Base-by-base conservation (phyloP, 1,140 invertebrate species). In the Neuroterus valhalla region DNA sequence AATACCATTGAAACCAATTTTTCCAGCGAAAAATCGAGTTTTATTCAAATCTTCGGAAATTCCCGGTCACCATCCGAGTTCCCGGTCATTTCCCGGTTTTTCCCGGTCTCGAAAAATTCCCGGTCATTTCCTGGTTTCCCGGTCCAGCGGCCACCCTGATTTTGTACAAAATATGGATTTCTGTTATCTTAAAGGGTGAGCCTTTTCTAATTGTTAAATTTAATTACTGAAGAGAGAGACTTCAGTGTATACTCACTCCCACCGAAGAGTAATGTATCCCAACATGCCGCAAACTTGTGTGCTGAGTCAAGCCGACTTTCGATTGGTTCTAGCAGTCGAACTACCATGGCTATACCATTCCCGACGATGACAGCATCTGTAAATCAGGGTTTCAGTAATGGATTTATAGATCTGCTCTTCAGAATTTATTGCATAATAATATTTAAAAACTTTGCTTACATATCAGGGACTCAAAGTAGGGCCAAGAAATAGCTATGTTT, bases 191-290 rank as follows among this genome's bases (percentile, higher is more conserved):
- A n/a, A n/a, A n/a, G n/a, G n/a, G n/a, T n/a, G n/a, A n/a, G n/a
- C n/a, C n/a, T n/a, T n/a, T n/a, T n/a, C n/a, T n/a, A n/a, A n/a
- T n/a, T n/a, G n/a, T n/a, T n/a, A n/a, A n/a, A n/a, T n/a, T n/a
- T n/a, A n/a, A n/a, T n/a, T n/a, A n/a, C n/a, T n/a, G n/a, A n/a
- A n/a, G n/a, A n/a, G n/a, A n/a, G n/a, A n/a, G n/a, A n/a, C n/a
- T n/a, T n/a, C n/a, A n/a, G n/a, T n/a, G n/a, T 15, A 78, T 74
- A 91, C 92, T 92, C 89, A 95, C 95, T 86, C 72, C 90, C 86
- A 38, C 94, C 91, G 84, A 96, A 95, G 1, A 95, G 83, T 84
- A 93, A 91, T 46, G 94, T 93, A 83, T 96, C 94, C 94, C 94
- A 96, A 52, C 93, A 93, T 8, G 93, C 93, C 80, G 93, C 93